Evolutionary conservation across 2,888 invertebrate genomes (phyloP).

Genomic region (Habrosyne pyritoides): DNA sequence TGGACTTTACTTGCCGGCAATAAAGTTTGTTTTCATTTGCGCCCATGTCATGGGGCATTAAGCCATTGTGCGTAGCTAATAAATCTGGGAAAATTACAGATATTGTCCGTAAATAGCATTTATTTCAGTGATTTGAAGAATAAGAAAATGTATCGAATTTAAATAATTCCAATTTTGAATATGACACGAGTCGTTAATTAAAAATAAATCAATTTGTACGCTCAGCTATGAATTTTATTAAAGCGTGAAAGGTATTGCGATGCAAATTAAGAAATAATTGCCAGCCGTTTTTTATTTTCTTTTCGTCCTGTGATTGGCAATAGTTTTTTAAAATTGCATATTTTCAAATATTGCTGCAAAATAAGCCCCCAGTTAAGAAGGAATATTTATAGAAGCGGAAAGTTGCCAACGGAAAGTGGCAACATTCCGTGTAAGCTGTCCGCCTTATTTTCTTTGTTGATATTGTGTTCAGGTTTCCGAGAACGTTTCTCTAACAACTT

Average conservation of each 20-base stretch:
- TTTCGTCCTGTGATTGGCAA: too few species aligned
- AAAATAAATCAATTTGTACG: too few species aligned
- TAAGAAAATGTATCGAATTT: constrained; percentile 22
- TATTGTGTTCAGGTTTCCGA: neutral
- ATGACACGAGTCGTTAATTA: too few species aligned
- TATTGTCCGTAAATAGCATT: constrained; percentile 24
- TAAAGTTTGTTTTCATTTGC: constrained; percentile 59
- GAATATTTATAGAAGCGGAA: too few species aligned
- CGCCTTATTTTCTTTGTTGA: neutral
- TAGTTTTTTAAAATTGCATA: too few species aligned
- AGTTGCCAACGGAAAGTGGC: neutral
- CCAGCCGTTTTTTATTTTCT: too few species aligned
- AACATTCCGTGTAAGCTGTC: neutral
- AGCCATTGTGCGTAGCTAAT: constrained; percentile 39
- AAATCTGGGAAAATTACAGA: constrained; percentile 46
- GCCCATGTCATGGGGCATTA: constrained; percentile 30
- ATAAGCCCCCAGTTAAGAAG: too few species aligned
- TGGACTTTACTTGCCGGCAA: constrained; percentile 48
- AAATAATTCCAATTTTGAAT: too few species aligned
- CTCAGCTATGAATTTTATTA: too few species aligned
- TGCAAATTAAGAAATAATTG: too few species aligned
- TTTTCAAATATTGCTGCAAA: too few species aligned
- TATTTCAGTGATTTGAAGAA: constrained; percentile 23
- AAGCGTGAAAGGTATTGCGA: neutral
- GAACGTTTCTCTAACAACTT: neutral